Evolutionary conservation across 2,797 vertebrate species (phyloP), one percentile per base, ranked within the genome.

Genomic region (Serranus cabrilla): DNA sequence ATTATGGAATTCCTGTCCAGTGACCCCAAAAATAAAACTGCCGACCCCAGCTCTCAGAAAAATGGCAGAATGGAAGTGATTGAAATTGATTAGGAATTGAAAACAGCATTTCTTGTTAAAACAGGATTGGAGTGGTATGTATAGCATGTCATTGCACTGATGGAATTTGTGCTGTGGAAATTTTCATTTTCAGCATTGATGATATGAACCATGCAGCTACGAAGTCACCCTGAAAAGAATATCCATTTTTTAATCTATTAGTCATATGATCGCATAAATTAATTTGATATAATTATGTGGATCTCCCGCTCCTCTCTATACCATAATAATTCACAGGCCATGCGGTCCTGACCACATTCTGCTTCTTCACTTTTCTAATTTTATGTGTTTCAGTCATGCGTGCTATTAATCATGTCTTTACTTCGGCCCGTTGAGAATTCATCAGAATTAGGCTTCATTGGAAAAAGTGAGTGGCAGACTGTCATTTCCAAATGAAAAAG

Each of bases 371-470:
- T 73, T 62, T 74, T 75, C 42, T 70, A 57, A 74, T 83, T 71
- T 64, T 18, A 59, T 71, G 60, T 63, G 65, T 88, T 75, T 73
- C 50, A 80, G 17, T 79, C 83, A 73, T 66, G 81, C 83, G 49
- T 61, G 55, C 45, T 75, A 74, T 91, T 81, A 82, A 81, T 87
- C 72, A 83, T 74, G 55, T 82, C 80, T 83, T 84, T 72, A 63
- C 40, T 71, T 64, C 0, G 8, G 40, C 56, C 52, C 11, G 12
- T 75, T 58, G 67, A 74, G 75, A 91, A 83, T 89, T 78, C 67
- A 90, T 88, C 83, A 88, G 82, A 84, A 86, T 90, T 80, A 83
- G 57, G 25, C 72, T 87, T 83, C 82, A 88, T 85, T 87, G 78
- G 68, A 78, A 74, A 77, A 72, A 47, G 20, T 81, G 86, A 92